Percentiles rank a stretch among this genome's conserved stretches.
Conservation (phyloP, 2,797 vertebrate species). For the Rhincodon typus region DNA sequence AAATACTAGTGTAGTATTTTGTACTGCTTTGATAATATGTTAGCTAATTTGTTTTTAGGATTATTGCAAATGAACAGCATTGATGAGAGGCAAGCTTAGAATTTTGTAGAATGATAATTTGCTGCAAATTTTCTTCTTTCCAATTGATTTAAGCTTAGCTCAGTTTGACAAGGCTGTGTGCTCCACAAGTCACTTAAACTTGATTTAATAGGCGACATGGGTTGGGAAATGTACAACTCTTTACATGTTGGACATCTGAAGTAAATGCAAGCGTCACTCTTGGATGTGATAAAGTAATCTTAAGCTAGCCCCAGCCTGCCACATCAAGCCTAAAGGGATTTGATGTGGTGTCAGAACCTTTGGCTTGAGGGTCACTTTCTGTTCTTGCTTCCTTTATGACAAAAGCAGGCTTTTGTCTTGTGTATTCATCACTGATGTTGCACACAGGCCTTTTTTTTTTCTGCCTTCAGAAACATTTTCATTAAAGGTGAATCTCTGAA, state of each 20-base stretch:
- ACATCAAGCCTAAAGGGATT: slow-evolving; percentile 93
- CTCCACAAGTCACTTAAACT: slow-evolving; percentile 70
- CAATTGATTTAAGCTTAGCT: slow-evolving; percentile 32
- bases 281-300: slow-evolving; percentile 93
- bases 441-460: slow-evolving; percentile 65
- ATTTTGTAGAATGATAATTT: slow-evolving; percentile 16
- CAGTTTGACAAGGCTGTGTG: slow-evolving; percentile 57
- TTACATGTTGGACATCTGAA: slow-evolving; percentile 66
- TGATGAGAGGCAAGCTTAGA: slow-evolving; percentile 28
- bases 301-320: slow-evolving; percentile 74
- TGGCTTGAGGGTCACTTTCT: slow-evolving; percentile 85
- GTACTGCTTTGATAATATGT: slow-evolving; percentile 21
- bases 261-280: slow-evolving; percentile 70
- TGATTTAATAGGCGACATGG: slow-evolving; percentile 74
- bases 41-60: slow-evolving; percentile 27
- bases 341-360: slow-evolving; percentile 96
- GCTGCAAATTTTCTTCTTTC: slow-evolving; percentile 22
- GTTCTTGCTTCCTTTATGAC: slow-evolving; percentile 81
- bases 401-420: slow-evolving; percentile 66
- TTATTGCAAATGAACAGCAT: slow-evolving; percentile 25
- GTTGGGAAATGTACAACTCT: slow-evolving; percentile 68
- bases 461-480: slow-evolving; percentile 86
- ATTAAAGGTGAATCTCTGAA: slow-evolving; percentile 73
- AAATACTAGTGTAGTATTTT: slow-evolving; percentile 11
- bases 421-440: slow-evolving; percentile 73